phyloP scores from a whole-genome alignment of 1,140 invertebrate species.

The Rhagoletis zephyria region DNA sequence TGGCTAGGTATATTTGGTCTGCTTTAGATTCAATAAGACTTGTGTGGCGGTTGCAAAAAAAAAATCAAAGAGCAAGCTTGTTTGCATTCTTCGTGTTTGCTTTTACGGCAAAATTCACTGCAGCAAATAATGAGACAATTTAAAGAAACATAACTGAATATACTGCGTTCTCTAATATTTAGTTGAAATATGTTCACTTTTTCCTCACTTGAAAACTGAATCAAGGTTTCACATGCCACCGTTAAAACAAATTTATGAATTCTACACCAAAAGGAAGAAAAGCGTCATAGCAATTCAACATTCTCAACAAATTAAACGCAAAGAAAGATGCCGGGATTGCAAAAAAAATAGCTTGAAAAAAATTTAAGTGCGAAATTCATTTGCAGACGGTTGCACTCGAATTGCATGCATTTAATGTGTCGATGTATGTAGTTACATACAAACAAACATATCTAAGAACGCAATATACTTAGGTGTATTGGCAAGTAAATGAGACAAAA shows the following conservation, averaged over 20 bases:
- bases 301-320: slow-evolving; percentile 7
- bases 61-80: too few species aligned
- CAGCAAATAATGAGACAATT: too few species aligned
- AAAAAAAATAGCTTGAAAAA: not conserved
- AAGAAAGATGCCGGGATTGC: too few species aligned
- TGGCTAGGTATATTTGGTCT: too few species aligned
- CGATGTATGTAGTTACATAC: not conserved
- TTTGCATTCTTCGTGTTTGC: too few species aligned
- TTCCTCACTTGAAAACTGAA: not conserved
- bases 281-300: not conserved
- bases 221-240: not conserved
- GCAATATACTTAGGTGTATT: not conserved
- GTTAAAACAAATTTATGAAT: not conserved
- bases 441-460: not conserved
- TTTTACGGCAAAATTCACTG: too few species aligned
- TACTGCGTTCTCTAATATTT: too few species aligned
- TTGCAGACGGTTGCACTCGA: slow-evolving; percentile 33
- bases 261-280: not conserved
- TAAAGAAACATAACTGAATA: too few species aligned
- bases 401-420: slow-evolving; percentile 9
- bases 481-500: not conserved
- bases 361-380: slow-evolving; percentile 11
- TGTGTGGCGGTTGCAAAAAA: too few species aligned
- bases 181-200: not conserved
- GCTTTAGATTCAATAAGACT: too few species aligned